Evolutionary conservation across 2,113 vertebrate genomes (phyloP), one percentile per base, ranked within the genome.

Genomic region (Spea multiplicata): DNA sequence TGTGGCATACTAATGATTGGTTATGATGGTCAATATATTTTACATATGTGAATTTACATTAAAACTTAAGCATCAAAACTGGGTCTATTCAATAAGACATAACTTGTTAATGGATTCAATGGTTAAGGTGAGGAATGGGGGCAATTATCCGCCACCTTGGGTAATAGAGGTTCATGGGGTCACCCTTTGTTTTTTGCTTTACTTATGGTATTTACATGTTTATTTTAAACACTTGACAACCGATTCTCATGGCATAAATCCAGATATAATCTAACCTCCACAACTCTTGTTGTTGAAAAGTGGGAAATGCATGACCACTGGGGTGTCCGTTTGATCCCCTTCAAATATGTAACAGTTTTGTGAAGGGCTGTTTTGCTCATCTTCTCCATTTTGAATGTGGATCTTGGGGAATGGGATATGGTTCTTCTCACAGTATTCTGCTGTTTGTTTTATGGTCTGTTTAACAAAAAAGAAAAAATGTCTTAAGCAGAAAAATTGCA

Each of bases 271-370:
- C 74, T 53, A 57, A 89, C 86, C 84, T 84, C 47, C 30, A 75
- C 84, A 87, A 59, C 59, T 86, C 7, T 49, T 5, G 0, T 2
- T 80, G 82, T 88, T 89, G 81, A 89, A 89, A 8, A 87, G 84
- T 5, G 87, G 85, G 4, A 87, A 87, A 30, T 88, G 85, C 81
- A 89, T 83, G 69, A 87, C 69, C 0, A 78, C 75, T 4, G 86
- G 86, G 0, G 16, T 62, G 0, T 47, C 10, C 10, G 46, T 67
- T 16, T 47, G 52, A 6, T 82, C 49, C 16, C 78, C 85, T 79
- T 10, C 45, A 73, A 89, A 84, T 70, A 87, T 53, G 5, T 87
- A 85, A 5, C 86, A 85, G 76, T 82, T 85, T 6, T 86, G 75
- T 5, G 3, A 55, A 0, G 73, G 86, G 7, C 3, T 45, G 6